A percentile compares a stretch with the other conserved stretches of the same genome.
Conservation (phyloP, 2,113 vertebrate species). For the Mungos mungo region DNA sequence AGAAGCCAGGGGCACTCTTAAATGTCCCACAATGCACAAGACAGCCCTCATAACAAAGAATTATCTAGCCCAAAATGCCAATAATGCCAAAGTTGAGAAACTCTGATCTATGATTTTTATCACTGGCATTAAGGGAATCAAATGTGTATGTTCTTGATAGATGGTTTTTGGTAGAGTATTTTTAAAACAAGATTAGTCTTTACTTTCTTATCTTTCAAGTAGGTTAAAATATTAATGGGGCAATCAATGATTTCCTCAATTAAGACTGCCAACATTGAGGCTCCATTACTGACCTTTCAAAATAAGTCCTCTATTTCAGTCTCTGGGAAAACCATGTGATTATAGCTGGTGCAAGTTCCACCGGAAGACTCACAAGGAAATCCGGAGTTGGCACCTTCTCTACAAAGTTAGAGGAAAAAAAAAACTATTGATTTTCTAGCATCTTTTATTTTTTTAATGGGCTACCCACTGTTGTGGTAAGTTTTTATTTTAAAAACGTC, state of each 20-base stretch:
- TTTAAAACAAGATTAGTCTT: constrained; percentile 42
- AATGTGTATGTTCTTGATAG: not conserved
- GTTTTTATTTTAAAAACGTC: constrained; percentile 10
- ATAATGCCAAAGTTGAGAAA: not conserved
- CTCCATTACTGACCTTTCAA: constrained; percentile 67
- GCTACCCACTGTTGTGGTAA: not conserved
- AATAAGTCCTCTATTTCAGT: constrained; percentile 67
- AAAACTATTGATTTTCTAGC: constrained; percentile 35
- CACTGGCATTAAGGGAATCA: not conserved
- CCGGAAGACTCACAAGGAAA: not conserved
- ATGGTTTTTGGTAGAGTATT: constrained; percentile 14
- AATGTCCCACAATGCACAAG: not conserved
- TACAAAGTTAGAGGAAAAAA: constrained; percentile 4
- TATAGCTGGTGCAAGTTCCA: not conserved
- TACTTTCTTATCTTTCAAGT: constrained; percentile 38
- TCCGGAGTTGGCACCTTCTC: constrained; percentile 7
- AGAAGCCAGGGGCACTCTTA: not conserved
- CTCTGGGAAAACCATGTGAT: constrained; percentile 29
- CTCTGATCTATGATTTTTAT: not conserved
- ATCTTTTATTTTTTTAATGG: not conserved
- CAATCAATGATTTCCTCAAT: constrained; percentile 70
- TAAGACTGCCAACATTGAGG: constrained; percentile 53
- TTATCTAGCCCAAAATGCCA: not conserved
- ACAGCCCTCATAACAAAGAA: not conserved
- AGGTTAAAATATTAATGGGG: constrained; percentile 76